Percentiles rank a stretch among this genome's conserved stretches.
Conservation (phyloP, 2,113 vertebrate genomes). For the Toxotes jaculatrix region DNA sequence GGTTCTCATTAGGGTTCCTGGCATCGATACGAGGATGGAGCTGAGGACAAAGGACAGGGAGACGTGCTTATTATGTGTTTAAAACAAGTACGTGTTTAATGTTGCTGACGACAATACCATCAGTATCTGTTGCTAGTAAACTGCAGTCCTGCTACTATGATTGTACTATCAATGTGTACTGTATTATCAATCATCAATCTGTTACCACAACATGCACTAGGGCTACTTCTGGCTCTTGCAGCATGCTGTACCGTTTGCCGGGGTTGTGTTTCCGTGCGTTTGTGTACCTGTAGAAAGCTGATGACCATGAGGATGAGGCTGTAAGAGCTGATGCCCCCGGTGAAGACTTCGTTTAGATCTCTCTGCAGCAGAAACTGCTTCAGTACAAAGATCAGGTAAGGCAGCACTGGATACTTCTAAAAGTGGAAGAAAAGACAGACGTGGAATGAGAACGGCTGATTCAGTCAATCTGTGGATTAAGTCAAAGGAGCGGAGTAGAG, state of each 20-base stretch:
- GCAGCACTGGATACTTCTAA: constrained; percentile 87
- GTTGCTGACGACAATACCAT: not conserved
- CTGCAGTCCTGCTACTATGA: no score
- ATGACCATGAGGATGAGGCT: constrained; percentile 90
- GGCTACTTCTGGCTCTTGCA: not conserved
- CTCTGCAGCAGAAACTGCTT: constrained; percentile 90
- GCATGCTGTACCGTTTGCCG: not conserved
- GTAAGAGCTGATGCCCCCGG: constrained; percentile 89
- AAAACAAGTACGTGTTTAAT: not conserved
- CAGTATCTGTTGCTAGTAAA: not conserved
- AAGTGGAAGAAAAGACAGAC: constrained; percentile 11
- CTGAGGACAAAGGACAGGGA: constrained; percentile 75
- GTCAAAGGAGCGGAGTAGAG: not conserved
- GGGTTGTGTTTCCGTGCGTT: not conserved
- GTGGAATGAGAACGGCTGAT: constrained; percentile 4
- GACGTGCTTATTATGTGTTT: not conserved
- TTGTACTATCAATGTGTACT: no score
- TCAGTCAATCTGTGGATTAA: not conserved
- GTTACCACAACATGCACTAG: not conserved
- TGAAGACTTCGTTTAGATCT: constrained; percentile 89
- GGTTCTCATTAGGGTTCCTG: constrained; percentile 92
- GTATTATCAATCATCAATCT: no score
- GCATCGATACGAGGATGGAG: constrained; percentile 96
- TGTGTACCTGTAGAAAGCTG: constrained; percentile 87
- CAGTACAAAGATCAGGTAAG: constrained; percentile 89